Conservation (phyloP, 2,888 invertebrate genomes). For the Eumerus sabulonum region DNA sequence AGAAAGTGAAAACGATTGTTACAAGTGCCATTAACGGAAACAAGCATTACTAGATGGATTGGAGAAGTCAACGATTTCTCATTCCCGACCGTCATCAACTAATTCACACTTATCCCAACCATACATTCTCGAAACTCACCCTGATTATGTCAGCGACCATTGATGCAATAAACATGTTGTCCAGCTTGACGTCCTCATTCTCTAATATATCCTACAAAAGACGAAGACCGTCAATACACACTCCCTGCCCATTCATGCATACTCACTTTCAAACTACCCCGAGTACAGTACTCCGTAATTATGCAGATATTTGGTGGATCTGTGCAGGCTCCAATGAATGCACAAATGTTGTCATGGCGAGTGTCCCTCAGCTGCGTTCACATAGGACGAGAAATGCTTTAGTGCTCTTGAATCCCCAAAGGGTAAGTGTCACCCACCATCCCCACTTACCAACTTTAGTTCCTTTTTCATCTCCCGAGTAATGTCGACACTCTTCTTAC, state of each 20-base stretch:
- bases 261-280: conserved; percentile 92
- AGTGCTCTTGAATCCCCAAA: no score
- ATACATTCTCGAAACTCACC: conserved; percentile 82
- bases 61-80: not conserved
- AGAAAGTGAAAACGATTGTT: conserved; percentile 51
- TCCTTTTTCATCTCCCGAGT: conserved; percentile 95
- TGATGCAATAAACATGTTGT: conserved; percentile 97
- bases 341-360: conserved; percentile 94
- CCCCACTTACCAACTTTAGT: conserved; percentile 88
- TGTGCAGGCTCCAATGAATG: conserved; percentile 94
- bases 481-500: conserved; percentile 92
- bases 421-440: no score
- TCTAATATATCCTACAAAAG: conserved; percentile 92
- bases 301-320: conserved; percentile 95
- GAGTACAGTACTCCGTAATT: conserved; percentile 92
- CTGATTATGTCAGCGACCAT: conserved; percentile 95
- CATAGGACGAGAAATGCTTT: no score
- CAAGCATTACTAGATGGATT: not conserved
- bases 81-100: not conserved
- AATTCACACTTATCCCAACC: not conserved
- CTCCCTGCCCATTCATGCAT: conserved; percentile 1
- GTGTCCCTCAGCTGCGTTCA: conserved; percentile 89
- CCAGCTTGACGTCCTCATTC: conserved; percentile 96
- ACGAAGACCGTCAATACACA: no score
- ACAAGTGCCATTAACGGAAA: conserved; percentile 24